Conservation (phyloP, 2,888 invertebrate genomes). For the Andrena hattorfiana region DNA sequence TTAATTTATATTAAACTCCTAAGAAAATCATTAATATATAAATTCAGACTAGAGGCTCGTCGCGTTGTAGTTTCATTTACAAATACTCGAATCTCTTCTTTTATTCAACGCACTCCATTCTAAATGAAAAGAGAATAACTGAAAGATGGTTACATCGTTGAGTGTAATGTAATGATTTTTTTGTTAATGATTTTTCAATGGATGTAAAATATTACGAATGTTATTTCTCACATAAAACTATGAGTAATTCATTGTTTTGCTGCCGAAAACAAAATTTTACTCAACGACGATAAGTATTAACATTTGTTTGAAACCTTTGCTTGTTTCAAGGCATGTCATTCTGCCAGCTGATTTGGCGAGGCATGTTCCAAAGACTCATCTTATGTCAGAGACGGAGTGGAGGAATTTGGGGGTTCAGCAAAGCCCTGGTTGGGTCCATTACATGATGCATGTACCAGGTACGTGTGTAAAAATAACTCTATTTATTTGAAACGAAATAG, state of each 20-base stretch:
- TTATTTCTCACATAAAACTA: neutral
- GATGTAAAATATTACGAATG: neutral
- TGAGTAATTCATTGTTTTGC: neutral
- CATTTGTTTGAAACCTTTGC: neutral
- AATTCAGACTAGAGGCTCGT: neutral
- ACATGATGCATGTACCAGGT: conserved; percentile 95
- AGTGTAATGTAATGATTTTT: neutral
- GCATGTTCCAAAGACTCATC: conserved; percentile 94
- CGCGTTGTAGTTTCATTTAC: too few relatives aligned
- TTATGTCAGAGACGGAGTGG: conserved; percentile 98
- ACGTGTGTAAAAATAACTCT: conserved; percentile 38
- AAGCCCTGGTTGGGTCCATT: conserved; percentile 95
- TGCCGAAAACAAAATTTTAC: neutral
- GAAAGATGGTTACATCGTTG: neutral
- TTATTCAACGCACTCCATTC: neutral
- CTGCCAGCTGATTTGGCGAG: conserved; percentile 94
- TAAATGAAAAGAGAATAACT: neutral
- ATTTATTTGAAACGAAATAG: neutral
- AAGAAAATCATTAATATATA: neutral
- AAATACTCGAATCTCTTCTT: too few relatives aligned
- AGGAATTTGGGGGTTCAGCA: conserved; percentile 97
- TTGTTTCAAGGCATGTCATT: conserved; percentile 92
- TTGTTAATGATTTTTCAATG: neutral
- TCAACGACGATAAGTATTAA: neutral
- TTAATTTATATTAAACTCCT: conserved; percentile 5